Evolutionary conservation across 1,140 invertebrate species (phyloP), one percentile per base, ranked within the genome.

Genomic region (Geopemphigus sp.): DNA sequence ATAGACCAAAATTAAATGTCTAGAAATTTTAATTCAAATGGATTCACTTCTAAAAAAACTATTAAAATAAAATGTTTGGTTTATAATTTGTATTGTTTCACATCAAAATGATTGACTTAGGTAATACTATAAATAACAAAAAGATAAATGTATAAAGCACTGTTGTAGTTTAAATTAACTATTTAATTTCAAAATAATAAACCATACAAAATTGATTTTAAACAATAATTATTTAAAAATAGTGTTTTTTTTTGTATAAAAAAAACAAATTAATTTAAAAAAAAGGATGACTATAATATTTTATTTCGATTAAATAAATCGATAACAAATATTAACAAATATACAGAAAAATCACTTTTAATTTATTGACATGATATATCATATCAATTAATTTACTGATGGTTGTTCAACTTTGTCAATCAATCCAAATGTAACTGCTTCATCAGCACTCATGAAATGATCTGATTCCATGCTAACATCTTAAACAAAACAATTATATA

Each of bases 391-490:
- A 70, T 53, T 70, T 53, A 53, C 53, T 29, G 68, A 76, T 45
- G 29, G 74, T 19, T 63, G 45, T 61, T 78, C 74, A 61, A 78
- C 57, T 78, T 93, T 92, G 87, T 99, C 98, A 84, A 99, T 97
- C n/a, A 99, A 85, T 66, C 98, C 98, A 89, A 98, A 96, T 59
- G 91, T 89, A 85, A 94, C 93, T 4, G 97, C 97, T 87, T 98
- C 95, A 1, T 86, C 84, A 0, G 96, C 94, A 81, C 88, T 92
- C 95, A 99, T 96, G 84, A 98, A 99, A 83, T 93, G 93, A 86
- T 99, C 97, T 81, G 97, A 88, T 86, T 98, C 96, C 93, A 98
- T 96, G 76, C 87, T 92, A 47, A 84, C 84, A 85, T 95, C 94
- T 89, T 83, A 54, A 87, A 85, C 81, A 73, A 83, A 82, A 39